A percentile compares a stretch with the other conserved stretches of the same genome.
These are phyloP conservation scores for Platyura marginata DNA, from an alignment of 1,140 invertebrate genomes.

Conservation along the genomic window DNA sequence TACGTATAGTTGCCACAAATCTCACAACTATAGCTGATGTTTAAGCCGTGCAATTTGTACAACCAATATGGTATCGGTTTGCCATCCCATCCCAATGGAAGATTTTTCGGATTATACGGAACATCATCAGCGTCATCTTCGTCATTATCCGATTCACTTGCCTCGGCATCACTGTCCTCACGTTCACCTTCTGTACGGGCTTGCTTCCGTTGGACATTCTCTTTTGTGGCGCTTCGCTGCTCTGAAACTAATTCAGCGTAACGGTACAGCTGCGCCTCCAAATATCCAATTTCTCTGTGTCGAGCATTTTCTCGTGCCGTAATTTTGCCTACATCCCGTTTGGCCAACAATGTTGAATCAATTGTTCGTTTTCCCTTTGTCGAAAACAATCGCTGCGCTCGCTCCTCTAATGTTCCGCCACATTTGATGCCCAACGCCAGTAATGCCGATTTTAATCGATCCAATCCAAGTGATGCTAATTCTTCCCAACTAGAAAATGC, in stretches of 20 bases:
- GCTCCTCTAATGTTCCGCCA: constrained; percentile 92
- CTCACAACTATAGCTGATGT: constrained; percentile 98
- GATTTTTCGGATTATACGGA: constrained; percentile 98
- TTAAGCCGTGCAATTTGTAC: constrained; percentile 97
- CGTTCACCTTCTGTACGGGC: constrained; percentile 89
- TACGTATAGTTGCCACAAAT: constrained; percentile 99
- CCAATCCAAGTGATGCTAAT: constrained; percentile 85
- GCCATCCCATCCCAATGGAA: constrained; percentile 98
- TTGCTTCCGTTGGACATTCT: constrained; percentile 97
- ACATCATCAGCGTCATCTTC: constrained; percentile 86
- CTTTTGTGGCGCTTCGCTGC: constrained; percentile 79
- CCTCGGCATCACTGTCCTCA: constrained; percentile 83
- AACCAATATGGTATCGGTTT: constrained; percentile 99
- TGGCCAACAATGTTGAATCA: constrained; percentile 79
- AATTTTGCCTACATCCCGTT: constrained; percentile 50
- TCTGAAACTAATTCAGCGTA: constrained; percentile 64
- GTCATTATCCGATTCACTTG: constrained; percentile 72
- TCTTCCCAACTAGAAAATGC: constrained; percentile 97
- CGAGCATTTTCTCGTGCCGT: constrained; percentile 47
- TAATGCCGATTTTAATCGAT: constrained; percentile 92
- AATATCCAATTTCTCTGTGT: constrained; percentile 60
- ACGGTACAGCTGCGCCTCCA: constrained; percentile 82
- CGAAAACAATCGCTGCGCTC: constrained; percentile 85
- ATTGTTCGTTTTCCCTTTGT: constrained; percentile 88
- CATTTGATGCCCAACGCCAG: constrained; percentile 97